Base-by-base conservation (phyloP, 37 sponge, comb jelly and placozoan species). In the Halichondria panicea region DNA sequence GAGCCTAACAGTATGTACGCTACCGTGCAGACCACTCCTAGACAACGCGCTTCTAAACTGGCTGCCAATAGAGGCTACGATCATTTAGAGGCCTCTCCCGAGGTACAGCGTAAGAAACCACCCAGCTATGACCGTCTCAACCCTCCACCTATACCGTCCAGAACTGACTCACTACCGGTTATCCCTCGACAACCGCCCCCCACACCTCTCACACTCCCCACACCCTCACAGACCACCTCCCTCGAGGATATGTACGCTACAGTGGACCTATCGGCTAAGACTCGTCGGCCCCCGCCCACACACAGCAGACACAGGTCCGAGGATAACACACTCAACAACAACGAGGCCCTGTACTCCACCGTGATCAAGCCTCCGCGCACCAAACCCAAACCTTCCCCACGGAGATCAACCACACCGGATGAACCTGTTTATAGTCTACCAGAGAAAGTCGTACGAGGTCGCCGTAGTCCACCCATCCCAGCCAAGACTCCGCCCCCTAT, bases 341-440 rank as follows among this genome's bases (percentile, higher is more conserved):
- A 11, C 25, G 60, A 21, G 24, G 60, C 12, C 6, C 8, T 42
- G 46, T 68, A 68, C 46, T 9, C 45, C 28, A 43, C 69, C n/a
- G 69, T 68, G 3, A 44, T 44, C 27, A 68, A 68, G 66, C 12
- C 66, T 12, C 31, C 66, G 40, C 39, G 15, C 11, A 11, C 52
- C 11, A 48, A 48, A 15, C 52, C 52, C 13, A 15, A 48, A 15
- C 22, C 27, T 27, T 8, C 25, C 15, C 11, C 8, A 22, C 60
- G 40, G 8, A 42, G 48, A 42, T 3, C 69, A 12, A 30, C 46
- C 18, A 44, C 69, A 30, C 69, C 69, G 2, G 38, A 52, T 11
- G 72, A 54, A 33, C 38, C 72, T 4, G 15, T 71, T 55, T 71
- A 71, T 38, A 71, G 56, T 30, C 37, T 71, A 5, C 72, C 72